phyloP scores from a whole-genome alignment of 2,113 vertebrate species.

The Hydrolagus affinis region DNA sequence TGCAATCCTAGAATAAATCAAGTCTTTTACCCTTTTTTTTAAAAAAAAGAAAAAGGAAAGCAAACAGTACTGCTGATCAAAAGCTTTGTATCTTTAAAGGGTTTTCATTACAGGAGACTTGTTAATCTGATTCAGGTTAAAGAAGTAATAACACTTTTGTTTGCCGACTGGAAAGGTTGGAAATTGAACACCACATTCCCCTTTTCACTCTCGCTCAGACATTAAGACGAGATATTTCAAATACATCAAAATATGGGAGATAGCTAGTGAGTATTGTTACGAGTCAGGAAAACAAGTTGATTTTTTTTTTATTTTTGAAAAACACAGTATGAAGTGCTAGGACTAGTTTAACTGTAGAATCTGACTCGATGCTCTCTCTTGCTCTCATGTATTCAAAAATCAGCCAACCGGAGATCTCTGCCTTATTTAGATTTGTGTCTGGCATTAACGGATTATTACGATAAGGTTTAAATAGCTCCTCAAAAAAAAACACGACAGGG shows the following conservation, averaged over 20 bases:
- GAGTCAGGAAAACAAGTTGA: neutral
- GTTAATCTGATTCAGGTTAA: slow-evolving; percentile 19
- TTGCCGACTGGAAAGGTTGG: neutral
- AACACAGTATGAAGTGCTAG: neutral
- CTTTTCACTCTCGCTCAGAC: neutral
- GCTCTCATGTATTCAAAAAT: neutral
- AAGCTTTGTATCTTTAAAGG: slow-evolving; percentile 21
- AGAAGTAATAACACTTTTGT: slow-evolving; percentile 16
- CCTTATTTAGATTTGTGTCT: neutral
- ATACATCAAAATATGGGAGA: neutral
- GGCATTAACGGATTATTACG: slow-evolving; percentile 10
- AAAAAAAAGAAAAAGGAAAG: neutral
- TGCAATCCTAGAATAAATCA: slow-evolving; percentile 27
- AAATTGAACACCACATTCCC: slow-evolving; percentile 13
- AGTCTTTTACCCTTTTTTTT: slow-evolving; percentile 10
- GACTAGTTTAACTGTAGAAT: neutral
- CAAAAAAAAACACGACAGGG: neutral
- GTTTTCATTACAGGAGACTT: slow-evolving; percentile 25
- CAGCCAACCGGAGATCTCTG: neutral
- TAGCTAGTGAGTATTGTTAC: neutral
- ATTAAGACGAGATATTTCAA: neutral
- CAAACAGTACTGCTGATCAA: neutral
- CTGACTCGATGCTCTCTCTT: neutral
- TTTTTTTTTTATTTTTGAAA: too few relatives aligned
- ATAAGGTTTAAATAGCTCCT: neutral